Conservation (phyloP, 2,113 vertebrate species). For the Alethe diademata region DNA sequence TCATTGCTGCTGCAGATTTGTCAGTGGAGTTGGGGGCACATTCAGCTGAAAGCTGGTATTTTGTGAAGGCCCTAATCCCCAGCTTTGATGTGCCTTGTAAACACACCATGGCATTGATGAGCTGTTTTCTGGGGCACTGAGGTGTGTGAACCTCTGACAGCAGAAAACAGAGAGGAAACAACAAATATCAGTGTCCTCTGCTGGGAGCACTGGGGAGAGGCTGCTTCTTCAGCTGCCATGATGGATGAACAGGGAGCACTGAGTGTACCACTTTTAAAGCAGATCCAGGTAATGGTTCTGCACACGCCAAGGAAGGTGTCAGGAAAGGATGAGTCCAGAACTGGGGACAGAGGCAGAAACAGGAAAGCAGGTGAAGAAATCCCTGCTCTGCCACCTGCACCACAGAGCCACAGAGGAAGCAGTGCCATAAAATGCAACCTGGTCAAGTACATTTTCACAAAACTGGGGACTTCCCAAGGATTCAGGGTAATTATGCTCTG, state of each 20-base stretch:
- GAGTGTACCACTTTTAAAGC: background rate
- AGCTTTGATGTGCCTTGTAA: background rate
- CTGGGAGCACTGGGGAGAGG: background rate
- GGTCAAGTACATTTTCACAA: background rate
- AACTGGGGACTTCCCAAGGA: background rate
- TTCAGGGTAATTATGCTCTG: background rate
- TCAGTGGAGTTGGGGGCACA: background rate
- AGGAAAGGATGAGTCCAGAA: background rate
- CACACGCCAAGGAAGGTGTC: background rate
- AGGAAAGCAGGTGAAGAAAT: background rate
- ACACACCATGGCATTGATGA: background rate
- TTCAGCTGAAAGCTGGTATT: background rate
- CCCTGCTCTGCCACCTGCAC: background rate
- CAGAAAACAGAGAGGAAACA: background rate
- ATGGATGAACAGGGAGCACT: background rate
- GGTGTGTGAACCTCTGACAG: background rate
- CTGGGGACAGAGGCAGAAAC: background rate
- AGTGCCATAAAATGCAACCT: background rate
- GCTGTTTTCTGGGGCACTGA: background rate
- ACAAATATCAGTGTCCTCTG: background rate
- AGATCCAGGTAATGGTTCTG: background rate
- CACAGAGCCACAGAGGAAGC: background rate
- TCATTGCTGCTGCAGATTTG: background rate
- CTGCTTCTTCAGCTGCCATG: background rate
- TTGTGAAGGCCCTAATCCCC: slow-evolving; percentile 9